These are phyloP conservation scores for Adineta ricciae DNA, from an alignment of 2,888 invertebrate species.

Conservation along the genomic window DNA sequence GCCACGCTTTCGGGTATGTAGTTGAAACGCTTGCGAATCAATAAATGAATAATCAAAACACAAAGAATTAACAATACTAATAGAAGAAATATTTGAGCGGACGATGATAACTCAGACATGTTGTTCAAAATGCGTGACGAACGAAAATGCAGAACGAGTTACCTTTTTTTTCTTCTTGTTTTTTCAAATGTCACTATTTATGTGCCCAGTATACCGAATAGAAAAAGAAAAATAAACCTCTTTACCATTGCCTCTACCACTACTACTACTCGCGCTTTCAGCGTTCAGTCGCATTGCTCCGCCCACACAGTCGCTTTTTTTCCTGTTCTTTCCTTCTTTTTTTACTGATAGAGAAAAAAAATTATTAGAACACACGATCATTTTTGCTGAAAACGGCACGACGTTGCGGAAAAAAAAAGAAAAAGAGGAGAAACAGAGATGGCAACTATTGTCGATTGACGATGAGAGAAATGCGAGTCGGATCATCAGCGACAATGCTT, in stretches of 20 bases:
- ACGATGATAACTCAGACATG: conserved; percentile 2
- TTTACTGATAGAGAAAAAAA: neutral
- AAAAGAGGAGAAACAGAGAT: neutral
- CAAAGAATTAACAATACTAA: neutral
- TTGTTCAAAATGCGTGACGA: neutral
- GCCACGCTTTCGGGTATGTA: conserved; percentile 95
- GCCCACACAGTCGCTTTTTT: neutral
- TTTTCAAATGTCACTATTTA: neutral
- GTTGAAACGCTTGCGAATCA: conserved; percentile 86
- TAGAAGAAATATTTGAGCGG: conserved; percentile 12
- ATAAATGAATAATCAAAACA: conserved; percentile 76
- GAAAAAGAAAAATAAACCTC: neutral
- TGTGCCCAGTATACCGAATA: neutral
- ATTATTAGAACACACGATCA: neutral
- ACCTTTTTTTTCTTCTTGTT: neutral
- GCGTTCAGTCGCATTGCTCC: neutral
- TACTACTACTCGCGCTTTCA: neutral
- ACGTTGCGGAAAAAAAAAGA: neutral
- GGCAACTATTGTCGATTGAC: neutral
- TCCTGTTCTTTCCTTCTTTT: neutral
- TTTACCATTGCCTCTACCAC: neutral
- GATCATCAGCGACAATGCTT: neutral
- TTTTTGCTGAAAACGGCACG: neutral
- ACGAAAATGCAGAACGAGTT: neutral
- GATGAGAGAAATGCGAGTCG: neutral